Base-by-base conservation (phyloP, 2,888 invertebrate species). In the Drosophila cognata region DNA sequence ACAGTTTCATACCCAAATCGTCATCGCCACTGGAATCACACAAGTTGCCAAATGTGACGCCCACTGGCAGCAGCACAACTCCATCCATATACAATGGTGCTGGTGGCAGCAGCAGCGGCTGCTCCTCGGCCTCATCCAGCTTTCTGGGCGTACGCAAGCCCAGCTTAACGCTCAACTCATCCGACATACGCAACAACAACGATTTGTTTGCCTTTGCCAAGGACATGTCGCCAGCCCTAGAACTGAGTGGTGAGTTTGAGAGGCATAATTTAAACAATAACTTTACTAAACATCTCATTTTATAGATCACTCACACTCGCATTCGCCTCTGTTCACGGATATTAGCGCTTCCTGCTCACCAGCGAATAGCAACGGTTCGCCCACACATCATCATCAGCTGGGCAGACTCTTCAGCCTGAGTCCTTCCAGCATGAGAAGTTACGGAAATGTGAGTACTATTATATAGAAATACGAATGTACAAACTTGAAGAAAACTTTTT, bases 151-250 rank as follows among this genome's bases (percentile, higher is more conserved):
- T 92, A 0, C 90, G 92, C 5, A 92, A 93, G 41, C 92, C 92
- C 25, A 92, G 88, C 48, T 79, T 93, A n/a, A 92, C 92, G 5
- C 77, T 93, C 53, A 92, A 91, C 77, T 91, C 93, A 6, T 91
- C 93, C 41, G 93, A 92, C 70, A 87, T 92, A 50, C 85, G 90
- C 31, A 92, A 92, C 71, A 93, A 91, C 68, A 92, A 91, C 31
- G 92, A 93, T 74, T 81, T 93, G 61, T 93, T 93, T 59, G 88
- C 92, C 8, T 93, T 93, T 53, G 89, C 91, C 59, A 92, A 91
- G 88, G 92, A 93, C 1, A 78, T 92, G 69, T 92, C 93, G 18
- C 92, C 93, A 2, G 84, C 90, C 13, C 51, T 89, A 74, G 90
- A 92, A 33, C 65, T 91, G 52, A 90, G 87, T 71, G 92, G 93